These are phyloP conservation scores for Plebejus anna DNA, from an alignment of 2,888 invertebrate species.

Conservation along the genomic window DNA sequence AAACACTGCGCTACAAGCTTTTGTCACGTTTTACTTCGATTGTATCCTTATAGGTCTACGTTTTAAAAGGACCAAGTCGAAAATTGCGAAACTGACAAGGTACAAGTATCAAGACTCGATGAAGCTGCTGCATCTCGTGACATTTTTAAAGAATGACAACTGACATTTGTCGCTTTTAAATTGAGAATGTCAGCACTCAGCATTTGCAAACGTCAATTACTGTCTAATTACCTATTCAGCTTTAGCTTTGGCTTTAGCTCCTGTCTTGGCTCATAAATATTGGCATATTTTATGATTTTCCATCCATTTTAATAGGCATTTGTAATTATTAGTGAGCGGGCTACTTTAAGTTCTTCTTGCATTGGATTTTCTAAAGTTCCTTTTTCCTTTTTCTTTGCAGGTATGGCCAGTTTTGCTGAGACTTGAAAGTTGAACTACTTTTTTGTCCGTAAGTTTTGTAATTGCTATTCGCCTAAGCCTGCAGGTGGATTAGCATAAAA, in stretches of 20 bases:
- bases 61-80: neutral
- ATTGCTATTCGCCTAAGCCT: neutral
- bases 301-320: neutral
- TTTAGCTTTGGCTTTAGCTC: neutral
- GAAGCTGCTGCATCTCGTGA: neutral
- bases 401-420: neutral
- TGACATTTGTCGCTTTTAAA: neutral
- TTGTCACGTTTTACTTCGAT: slow-evolving; percentile 21
- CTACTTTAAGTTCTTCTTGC: neutral
- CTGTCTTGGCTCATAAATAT: neutral
- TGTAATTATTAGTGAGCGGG: neutral
- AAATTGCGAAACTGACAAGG: neutral
- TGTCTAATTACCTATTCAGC: neutral
- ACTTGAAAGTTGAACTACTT: neutral
- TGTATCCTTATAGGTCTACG: neutral
- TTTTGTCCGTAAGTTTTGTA: neutral
- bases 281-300: neutral
- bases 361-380: neutral
- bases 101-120: neutral
- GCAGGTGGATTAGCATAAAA: slow-evolving; percentile 21
- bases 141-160: slow-evolving; percentile 3
- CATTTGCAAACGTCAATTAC: slow-evolving; percentile 16
- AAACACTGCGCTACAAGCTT: slow-evolving; percentile 28
- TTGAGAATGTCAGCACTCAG: neutral
- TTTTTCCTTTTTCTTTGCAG: neutral